phyloP scores from a whole-genome alignment of 2,113 vertebrate species.

The Prochilodus magdalenae region DNA sequence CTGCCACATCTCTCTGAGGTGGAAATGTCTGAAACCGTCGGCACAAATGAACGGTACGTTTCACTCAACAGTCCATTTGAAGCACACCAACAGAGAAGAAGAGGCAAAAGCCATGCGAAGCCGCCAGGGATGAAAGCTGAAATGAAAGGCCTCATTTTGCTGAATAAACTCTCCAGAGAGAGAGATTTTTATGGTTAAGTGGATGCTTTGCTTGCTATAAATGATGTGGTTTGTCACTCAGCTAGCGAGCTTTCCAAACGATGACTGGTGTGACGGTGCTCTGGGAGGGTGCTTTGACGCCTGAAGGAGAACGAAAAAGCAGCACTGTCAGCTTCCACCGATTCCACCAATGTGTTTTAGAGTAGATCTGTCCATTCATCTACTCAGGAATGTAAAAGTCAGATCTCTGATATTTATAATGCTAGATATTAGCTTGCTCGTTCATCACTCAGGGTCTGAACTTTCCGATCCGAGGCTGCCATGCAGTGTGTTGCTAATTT shows the following conservation, averaged over 20 bases:
- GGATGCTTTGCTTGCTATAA: constrained; percentile 69
- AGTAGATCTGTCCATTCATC: neutral
- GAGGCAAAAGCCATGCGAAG: constrained; percentile 61
- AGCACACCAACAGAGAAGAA: constrained; percentile 46
- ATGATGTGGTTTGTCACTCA: constrained; percentile 68
- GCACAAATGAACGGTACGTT: constrained; percentile 60
- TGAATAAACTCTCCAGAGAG: constrained; percentile 67
- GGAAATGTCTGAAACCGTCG: constrained; percentile 48
- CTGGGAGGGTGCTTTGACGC: neutral
- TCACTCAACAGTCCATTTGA: constrained; percentile 67
- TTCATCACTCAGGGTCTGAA: no score
- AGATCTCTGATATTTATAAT: no score
- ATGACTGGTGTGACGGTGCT: neutral
- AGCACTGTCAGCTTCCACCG: neutral
- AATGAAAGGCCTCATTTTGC: constrained; percentile 62
- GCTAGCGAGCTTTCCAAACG: constrained; percentile 56
- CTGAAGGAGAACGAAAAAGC: neutral
- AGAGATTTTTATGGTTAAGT: constrained; percentile 59
- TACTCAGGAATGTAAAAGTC: no score
- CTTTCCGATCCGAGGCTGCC: neutral
- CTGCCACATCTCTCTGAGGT: constrained; percentile 59
- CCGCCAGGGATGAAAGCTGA: constrained; percentile 62
- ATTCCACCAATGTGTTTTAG: neutral
- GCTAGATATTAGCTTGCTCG: no score
- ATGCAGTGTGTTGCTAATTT: neutral